Evolutionary conservation across 2,888 invertebrate genomes (phyloP).

Genomic region (Dromius quadrimaculatus): DNA sequence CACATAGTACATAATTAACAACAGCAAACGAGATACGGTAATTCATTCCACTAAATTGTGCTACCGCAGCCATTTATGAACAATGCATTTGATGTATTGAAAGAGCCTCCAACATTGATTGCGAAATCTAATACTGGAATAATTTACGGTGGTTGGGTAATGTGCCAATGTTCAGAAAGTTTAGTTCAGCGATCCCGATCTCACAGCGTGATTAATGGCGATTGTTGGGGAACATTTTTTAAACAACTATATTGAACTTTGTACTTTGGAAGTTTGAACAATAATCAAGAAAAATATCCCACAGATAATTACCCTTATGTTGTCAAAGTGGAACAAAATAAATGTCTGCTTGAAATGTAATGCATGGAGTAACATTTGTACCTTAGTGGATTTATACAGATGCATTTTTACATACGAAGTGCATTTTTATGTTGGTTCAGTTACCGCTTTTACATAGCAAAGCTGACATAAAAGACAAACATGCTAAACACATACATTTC

Average conservation of each 20-base stretch:
- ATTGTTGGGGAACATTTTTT: no score
- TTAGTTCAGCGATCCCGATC: no score
- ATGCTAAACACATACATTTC: background rate
- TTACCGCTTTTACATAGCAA: conserved; percentile 15
- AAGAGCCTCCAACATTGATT: conserved; percentile 10
- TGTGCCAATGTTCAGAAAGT: conserved; percentile 2
- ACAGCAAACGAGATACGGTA: conserved; percentile 16
- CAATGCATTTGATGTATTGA: conserved; percentile 16
- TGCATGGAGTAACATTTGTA: conserved; percentile 28
- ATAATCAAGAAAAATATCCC: no score
- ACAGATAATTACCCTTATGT: no score
- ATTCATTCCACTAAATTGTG: conserved; percentile 10
- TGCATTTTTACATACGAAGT: conserved; percentile 38
- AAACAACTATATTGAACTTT: no score
- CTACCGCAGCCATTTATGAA: conserved; percentile 1
- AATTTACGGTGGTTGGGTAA: background rate
- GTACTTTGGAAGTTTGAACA: no score
- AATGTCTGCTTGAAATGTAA: no score
- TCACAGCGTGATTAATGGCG: no score
- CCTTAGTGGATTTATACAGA: conserved; percentile 11
- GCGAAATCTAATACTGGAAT: conserved; percentile 8
- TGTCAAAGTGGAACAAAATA: no score
- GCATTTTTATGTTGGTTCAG: conserved; percentile 34
- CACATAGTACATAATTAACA: conserved; percentile 27
- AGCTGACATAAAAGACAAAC: conserved; percentile 22